phyloP scores from a whole-genome alignment of 2,888 invertebrate species.

The Diachrysia chrysitis region DNA sequence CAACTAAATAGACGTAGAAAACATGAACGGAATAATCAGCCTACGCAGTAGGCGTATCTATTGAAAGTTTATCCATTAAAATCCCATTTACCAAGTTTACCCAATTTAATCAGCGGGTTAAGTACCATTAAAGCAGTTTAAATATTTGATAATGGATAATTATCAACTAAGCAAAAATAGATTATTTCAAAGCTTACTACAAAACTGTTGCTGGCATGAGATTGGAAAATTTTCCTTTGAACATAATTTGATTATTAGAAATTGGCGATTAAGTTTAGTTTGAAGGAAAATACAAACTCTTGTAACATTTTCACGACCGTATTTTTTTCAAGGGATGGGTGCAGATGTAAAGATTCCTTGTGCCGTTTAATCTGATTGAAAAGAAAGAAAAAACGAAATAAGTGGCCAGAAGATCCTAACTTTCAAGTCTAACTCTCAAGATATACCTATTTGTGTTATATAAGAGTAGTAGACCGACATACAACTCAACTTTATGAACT shows the following conservation, averaged over 20 bases:
- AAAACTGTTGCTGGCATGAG: not conserved
- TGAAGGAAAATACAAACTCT: not conserved
- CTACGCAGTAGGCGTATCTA: constrained; percentile 52
- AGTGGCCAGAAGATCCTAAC: no score
- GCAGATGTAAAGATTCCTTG: no score
- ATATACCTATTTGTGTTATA: no score
- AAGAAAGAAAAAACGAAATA: no score
- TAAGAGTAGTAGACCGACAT: not conserved
- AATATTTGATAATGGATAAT: constrained; percentile 63
- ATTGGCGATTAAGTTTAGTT: not conserved
- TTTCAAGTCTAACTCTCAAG: no score
- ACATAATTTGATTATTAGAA: constrained; percentile 2
- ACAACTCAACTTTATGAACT: no score
- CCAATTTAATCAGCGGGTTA: constrained; percentile 62
- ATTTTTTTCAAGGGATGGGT: not conserved
- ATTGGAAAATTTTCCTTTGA: not conserved
- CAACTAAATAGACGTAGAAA: constrained; percentile 33
- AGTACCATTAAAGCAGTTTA: constrained; percentile 59
- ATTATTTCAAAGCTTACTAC: constrained; percentile 24
- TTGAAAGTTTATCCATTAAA: constrained; percentile 68
- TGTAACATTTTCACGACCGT: not conserved
- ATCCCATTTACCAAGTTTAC: constrained; percentile 64
- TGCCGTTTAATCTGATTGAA: no score
- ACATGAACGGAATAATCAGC: constrained; percentile 41
- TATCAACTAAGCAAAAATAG: constrained; percentile 54